These are phyloP conservation scores for Tanytarsus gracilentus DNA, from an alignment of 2,888 invertebrate species.

Conservation along the genomic window DNA sequence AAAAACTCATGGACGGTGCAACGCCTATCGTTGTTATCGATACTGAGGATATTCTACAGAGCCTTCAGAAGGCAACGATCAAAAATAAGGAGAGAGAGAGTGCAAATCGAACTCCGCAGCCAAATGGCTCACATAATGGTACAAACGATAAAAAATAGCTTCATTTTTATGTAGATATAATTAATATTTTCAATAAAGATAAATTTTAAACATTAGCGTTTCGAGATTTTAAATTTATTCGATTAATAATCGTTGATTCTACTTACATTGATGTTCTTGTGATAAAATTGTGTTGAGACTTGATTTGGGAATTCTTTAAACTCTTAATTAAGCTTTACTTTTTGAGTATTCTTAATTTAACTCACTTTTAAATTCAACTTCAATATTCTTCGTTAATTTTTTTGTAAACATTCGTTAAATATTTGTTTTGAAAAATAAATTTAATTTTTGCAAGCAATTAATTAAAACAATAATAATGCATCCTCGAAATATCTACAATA, in stretches of 20 bases:
- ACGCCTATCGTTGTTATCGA: conserved; percentile 43
- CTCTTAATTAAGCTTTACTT: not conserved
- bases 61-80: conserved; percentile 38
- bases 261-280: too few species aligned
- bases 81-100: conserved; percentile 35
- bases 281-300: too few species aligned
- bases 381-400: not conserved
- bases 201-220: too few species aligned
- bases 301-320: not conserved
- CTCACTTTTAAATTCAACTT: not conserved
- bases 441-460: not conserved
- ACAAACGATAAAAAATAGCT: not conserved
- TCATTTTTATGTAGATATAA: not conserved
- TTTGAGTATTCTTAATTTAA: not conserved
- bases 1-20: conserved; percentile 42
- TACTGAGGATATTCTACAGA: conserved; percentile 38
- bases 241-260: too few species aligned
- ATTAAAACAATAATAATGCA: conserved; percentile 69
- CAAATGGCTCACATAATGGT: not conserved
- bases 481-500: conserved; percentile 79
- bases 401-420: not conserved
- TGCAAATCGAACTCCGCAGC: too few species aligned
- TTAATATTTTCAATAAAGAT: too few species aligned
- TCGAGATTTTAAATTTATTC: too few species aligned
- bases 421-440: not conserved